phyloP scores from a whole-genome alignment of 2,888 invertebrate species.

The Drosophila dives region DNA sequence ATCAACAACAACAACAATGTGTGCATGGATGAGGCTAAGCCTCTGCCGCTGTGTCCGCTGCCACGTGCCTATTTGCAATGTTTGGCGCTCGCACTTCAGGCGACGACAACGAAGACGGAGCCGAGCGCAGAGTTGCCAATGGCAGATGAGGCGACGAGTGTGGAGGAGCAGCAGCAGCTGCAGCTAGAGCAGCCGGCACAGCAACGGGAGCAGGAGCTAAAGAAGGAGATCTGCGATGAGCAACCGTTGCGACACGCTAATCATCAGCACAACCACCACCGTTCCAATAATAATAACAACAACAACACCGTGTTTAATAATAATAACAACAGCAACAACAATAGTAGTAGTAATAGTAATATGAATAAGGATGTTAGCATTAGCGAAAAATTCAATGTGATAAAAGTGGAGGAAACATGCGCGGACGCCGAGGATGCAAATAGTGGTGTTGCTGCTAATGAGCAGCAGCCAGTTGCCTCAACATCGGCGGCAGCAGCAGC shows the following conservation, averaged over 20 bases:
- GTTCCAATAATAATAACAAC: conserved; percentile 69
- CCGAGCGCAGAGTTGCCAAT: background rate
- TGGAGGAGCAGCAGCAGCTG: conserved; percentile 18
- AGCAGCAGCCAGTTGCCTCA: conserved; percentile 72
- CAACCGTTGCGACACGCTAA: conserved; percentile 64
- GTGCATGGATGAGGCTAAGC: conserved; percentile 12
- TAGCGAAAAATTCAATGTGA: conserved; percentile 85
- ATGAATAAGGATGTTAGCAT: conserved; percentile 83
- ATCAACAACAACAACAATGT: background rate
- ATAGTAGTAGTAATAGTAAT: conserved; percentile 78
- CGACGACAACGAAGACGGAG: conserved; percentile 11
- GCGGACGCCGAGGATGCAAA: conserved; percentile 47
- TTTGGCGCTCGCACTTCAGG: conserved; percentile 71
- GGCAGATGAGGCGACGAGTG: background rate
- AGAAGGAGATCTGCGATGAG: conserved; percentile 48
- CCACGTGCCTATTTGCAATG: conserved; percentile 72
- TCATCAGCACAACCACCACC: conserved; percentile 70
- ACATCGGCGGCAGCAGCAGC: conserved; percentile 70
- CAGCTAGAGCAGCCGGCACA: conserved; percentile 26
- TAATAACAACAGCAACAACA: conserved; percentile 73
- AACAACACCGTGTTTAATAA: conserved; percentile 77
- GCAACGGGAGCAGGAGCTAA: conserved; percentile 61
- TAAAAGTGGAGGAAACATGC: conserved; percentile 81
- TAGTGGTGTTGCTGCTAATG: conserved; percentile 23
- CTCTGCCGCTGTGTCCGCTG: conserved; percentile 53